Percentiles rank a stretch among this genome's conserved stretches.
Conservation (phyloP, 2,113 vertebrate genomes). For the Sinocyclocheilus anophthalmus region DNA sequence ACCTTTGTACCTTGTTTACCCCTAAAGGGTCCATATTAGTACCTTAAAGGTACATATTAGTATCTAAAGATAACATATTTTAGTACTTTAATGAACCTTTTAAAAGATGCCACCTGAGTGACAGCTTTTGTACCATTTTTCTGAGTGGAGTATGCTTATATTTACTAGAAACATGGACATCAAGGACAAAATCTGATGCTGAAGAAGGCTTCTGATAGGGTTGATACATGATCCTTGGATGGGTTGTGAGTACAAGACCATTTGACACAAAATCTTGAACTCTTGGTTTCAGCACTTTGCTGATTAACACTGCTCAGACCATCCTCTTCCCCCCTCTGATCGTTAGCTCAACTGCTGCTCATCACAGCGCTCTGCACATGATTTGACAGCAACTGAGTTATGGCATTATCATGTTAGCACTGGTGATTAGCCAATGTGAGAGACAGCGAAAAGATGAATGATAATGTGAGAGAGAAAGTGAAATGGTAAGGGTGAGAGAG, state of each 20-base stretch:
- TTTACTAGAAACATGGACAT: background rate
- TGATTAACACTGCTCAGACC: slow-evolving; percentile 14
- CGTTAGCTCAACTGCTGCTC: slow-evolving; percentile 45
- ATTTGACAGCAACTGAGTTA: slow-evolving; percentile 16
- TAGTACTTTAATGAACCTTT: background rate
- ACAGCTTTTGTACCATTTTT: background rate
- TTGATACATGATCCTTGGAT: slow-evolving; percentile 11
- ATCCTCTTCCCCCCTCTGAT: slow-evolving; percentile 4
- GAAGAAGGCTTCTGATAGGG: background rate
- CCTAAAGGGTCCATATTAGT: too few relatives aligned
- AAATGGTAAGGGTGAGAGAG: background rate
- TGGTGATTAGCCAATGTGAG: slow-evolving; percentile 38
- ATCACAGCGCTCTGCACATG: slow-evolving; percentile 33
- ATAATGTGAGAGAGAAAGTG: background rate
- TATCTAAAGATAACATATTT: background rate
- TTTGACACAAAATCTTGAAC: slow-evolving; percentile 33
- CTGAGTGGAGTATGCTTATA: background rate
- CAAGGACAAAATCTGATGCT: background rate
- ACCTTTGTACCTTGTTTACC: background rate
- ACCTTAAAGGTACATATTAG: background rate
- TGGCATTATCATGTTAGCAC: slow-evolving; percentile 28
- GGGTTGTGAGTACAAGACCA: slow-evolving; percentile 27
- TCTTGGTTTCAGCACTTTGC: slow-evolving; percentile 36
- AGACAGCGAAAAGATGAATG: slow-evolving; percentile 30
- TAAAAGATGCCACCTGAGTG: background rate